phyloP scores from a whole-genome alignment of 2,113 vertebrate species.

The Pituophis catenifer region DNA sequence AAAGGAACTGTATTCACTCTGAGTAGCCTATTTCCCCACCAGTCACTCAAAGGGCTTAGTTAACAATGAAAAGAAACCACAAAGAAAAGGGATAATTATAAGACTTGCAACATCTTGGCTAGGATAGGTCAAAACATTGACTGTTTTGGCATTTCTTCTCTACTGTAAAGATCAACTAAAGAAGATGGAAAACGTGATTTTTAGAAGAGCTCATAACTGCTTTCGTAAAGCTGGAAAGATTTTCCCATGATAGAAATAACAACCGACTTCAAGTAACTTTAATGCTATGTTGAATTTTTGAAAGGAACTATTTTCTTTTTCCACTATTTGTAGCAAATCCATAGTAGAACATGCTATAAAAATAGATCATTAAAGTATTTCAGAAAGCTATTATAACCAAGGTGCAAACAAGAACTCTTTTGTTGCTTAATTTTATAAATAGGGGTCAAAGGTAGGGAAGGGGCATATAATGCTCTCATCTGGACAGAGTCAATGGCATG shows the following conservation, averaged over 20 bases:
- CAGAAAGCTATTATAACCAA: not conserved
- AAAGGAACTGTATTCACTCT: not conserved
- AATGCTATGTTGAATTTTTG: not conserved
- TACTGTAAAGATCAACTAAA: not conserved
- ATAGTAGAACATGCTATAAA: not conserved
- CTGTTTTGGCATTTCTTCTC: not conserved
- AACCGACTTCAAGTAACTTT: not conserved
- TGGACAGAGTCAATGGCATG: not conserved
- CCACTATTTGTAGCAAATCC: not conserved
- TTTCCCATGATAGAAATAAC: not conserved
- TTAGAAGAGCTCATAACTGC: not conserved
- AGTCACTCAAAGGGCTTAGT: not conserved
- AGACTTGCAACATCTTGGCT: constrained; percentile 2
- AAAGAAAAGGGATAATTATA: not conserved
- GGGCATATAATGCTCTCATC: not conserved
- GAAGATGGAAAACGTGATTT: not conserved
- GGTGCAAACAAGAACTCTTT: not conserved
- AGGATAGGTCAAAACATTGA: not conserved
- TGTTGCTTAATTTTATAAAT: not conserved
- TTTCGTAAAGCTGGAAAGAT: not conserved
- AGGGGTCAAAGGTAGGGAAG: not conserved
- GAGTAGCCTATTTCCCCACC: not conserved
- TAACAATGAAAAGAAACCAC: constrained; percentile 13
- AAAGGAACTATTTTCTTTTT: not conserved
- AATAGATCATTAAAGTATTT: not conserved